Percentiles rank a stretch among this genome's conserved stretches.
Conservation (phyloP, 2,888 invertebrate genomes). For the Tiliacea aurago region DNA sequence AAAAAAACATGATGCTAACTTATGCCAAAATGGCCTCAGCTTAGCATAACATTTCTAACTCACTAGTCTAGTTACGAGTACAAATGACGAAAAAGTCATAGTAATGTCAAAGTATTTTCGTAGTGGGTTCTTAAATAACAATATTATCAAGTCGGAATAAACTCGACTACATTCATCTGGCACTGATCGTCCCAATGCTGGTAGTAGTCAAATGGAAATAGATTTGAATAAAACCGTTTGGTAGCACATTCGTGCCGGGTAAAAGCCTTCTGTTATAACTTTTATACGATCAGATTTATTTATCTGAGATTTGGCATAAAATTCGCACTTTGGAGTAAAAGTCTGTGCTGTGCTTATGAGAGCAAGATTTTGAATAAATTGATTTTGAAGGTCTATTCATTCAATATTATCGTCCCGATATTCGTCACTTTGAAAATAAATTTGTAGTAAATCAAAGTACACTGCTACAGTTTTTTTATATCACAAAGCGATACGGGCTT, state of each 20-base stretch:
- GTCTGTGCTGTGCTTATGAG: neutral
- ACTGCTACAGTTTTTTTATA: no score
- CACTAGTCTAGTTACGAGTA: neutral
- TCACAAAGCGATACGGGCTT: no score
- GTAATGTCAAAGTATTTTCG: neutral
- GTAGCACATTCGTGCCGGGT: neutral
- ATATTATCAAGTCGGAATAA: neutral
- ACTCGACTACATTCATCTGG: neutral
- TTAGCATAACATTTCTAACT: neutral
- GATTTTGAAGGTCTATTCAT: neutral
- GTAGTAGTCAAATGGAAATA: neutral
- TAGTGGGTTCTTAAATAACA: neutral
- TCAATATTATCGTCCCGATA: neutral
- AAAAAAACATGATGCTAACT: neutral
- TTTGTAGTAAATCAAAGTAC: neutral
- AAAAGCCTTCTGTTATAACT: neutral
- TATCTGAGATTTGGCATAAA: neutral
- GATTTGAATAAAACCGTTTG: conserved; percentile 2
- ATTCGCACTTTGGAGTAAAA: neutral
- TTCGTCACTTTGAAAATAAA: neutral
- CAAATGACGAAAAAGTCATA: neutral
- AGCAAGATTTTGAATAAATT: neutral
- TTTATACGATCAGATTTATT: neutral
- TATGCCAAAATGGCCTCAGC: neutral
- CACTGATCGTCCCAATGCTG: neutral